Evolutionary conservation across 2,797 vertebrate genomes (phyloP), one percentile per base, ranked within the genome.

Genomic region (Notolabrus celidotus): DNA sequence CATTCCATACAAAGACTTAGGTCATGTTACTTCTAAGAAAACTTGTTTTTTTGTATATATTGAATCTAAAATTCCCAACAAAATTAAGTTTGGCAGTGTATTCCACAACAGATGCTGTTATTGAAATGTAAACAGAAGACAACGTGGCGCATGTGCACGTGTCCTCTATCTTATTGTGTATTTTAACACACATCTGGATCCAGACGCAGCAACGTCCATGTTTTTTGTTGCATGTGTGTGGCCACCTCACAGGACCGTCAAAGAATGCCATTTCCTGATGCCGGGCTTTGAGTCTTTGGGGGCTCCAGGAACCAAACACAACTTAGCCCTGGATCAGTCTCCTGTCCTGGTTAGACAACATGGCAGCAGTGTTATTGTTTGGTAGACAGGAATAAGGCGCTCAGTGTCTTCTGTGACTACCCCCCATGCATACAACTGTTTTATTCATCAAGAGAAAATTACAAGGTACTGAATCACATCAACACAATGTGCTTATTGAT

Each of bases 401-500:
- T 74, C 58, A 10, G 53, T 74, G 71, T 41, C 31, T 54, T 80
- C 68, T 27, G 22, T 74, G 67, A 54, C 72, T 65, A 25, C 17
- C 20, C 17, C 31, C 55, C 27, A 47, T 20, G 23, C 63, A 65
- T 70, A 57, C 77, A 20, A 34, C 66, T 82, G 77, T 89, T 87
- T 80, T 62, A 83, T 52, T 84, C 77, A 85, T 84, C 73, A 80
- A 80, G 70, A 63, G 74, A 85, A 92, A 92, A 93, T 92, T 12
- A 91, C 86, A 89, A n/a, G 17, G 49, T 82, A 86, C 80, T 87
- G 77, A 91, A 84, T 87, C 79, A 83, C 84, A 85, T 86, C 58
- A 55, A 74, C 74, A 80, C 67, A 72, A 88, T 77, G 34, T 29
- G 82, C 60, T 85, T 87, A 88, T 92, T 90, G 47, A 79, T 89